phyloP scores from a whole-genome alignment of 1,140 invertebrate species.

The Drosophila melanica region DNA sequence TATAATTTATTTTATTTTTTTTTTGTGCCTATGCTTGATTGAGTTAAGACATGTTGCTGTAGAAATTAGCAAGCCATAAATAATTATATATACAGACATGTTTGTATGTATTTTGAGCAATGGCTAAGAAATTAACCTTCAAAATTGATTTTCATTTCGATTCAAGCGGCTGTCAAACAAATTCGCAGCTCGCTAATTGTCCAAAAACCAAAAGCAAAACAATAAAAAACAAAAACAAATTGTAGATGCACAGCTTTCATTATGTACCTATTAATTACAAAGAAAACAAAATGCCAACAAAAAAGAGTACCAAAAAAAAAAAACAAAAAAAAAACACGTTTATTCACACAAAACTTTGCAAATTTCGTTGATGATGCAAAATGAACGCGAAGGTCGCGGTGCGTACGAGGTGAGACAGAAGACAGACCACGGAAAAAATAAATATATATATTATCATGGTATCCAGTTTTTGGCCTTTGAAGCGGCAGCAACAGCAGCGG shows the following conservation, averaged over 20 bases:
- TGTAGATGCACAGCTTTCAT: slow-evolving; percentile 42
- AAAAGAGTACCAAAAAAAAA: not conserved
- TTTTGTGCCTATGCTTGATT: not conserved
- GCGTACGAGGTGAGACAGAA: slow-evolving; percentile 22
- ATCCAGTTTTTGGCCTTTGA: not conserved
- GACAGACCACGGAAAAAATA: slow-evolving; percentile 43
- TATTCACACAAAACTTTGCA: slow-evolving; percentile 37
- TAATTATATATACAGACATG: not conserved
- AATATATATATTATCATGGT: not conserved
- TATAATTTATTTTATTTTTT: no score
- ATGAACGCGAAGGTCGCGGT: slow-evolving; percentile 44
- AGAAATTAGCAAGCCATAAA: not conserved
- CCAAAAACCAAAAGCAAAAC: no score
- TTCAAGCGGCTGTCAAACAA: slow-evolving; percentile 20
- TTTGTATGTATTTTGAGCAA: not conserved
- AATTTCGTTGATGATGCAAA: slow-evolving; percentile 50
- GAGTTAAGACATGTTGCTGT: not conserved
- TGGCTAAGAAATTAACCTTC: slow-evolving; percentile 19
- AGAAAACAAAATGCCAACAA: slow-evolving; percentile 33
- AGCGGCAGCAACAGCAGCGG: not conserved
- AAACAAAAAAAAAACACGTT: slow-evolving; percentile 9
- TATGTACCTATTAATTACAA: slow-evolving; percentile 49
- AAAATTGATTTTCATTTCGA: slow-evolving; percentile 20
- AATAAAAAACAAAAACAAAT: not conserved
- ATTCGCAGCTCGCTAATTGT: slow-evolving; percentile 38